phyloP scores from a whole-genome alignment of 2,113 vertebrate genomes.

The Uria lomvia region DNA sequence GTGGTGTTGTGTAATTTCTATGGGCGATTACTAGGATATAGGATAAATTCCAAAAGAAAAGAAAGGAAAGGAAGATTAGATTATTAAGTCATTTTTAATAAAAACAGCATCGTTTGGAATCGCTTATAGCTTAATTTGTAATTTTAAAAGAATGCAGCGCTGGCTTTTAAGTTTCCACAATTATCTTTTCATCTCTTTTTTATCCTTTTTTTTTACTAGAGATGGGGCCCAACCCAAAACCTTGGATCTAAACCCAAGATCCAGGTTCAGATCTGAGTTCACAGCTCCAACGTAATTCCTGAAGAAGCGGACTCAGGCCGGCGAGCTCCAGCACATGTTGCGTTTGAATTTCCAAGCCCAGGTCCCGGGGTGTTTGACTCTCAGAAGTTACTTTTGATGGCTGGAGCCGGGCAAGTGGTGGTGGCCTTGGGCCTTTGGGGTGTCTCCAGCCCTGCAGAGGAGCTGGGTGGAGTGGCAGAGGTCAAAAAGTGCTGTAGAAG shows the following conservation, averaged over 20 bases:
- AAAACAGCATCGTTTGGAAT: constrained; percentile 69
- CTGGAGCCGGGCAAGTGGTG: neutral
- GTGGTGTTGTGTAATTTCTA: constrained; percentile 64
- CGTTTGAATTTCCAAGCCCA: neutral
- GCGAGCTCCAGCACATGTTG: neutral
- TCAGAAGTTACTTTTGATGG: neutral
- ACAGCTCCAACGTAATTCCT: neutral
- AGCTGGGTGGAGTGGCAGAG: neutral
- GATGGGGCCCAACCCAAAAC: constrained; percentile 34
- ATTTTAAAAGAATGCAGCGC: constrained; percentile 65
- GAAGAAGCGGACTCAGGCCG: neutral
- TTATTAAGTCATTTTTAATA: constrained; percentile 74
- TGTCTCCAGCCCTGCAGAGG: neutral
- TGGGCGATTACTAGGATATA: constrained; percentile 67
- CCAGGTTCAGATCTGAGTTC: constrained; percentile 43
- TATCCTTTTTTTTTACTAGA: constrained; percentile 37
- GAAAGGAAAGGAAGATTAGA: constrained; percentile 63
- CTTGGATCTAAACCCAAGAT: constrained; percentile 40
- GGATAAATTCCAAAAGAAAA: constrained; percentile 67
- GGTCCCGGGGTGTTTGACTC: neutral
- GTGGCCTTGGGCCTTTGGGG: neutral
- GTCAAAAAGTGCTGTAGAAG: neutral
- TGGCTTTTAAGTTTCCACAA: constrained; percentile 56
- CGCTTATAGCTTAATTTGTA: constrained; percentile 68
- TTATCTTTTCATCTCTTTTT: constrained; percentile 68